phyloP scores from a whole-genome alignment of 2,888 invertebrate species.

The Aethes cnicana region DNA sequence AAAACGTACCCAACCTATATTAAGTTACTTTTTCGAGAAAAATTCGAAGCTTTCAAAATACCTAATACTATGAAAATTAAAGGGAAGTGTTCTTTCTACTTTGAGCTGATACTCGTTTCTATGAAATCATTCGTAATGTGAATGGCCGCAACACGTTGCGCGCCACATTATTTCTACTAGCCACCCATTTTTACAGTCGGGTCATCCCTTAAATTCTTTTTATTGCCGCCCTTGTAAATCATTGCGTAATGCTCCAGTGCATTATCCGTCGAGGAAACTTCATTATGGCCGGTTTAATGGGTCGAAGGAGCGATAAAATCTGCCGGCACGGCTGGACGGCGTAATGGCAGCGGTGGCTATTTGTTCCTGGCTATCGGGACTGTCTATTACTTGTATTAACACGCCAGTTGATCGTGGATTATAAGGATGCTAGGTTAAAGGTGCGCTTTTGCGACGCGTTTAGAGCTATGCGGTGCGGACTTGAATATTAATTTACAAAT shows the following conservation, averaged over 20 bases:
- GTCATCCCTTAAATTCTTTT: conserved; percentile 82
- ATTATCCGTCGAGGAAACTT: conserved; percentile 80
- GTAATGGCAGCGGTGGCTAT: conserved; percentile 49
- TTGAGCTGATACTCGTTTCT: too few relatives aligned
- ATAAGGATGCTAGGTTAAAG: not conserved
- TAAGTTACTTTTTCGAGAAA: too few relatives aligned
- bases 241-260: conserved; percentile 80
- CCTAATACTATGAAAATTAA: too few relatives aligned
- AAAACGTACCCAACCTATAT: too few relatives aligned
- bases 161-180: conserved; percentile 62
- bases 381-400: conserved; percentile 29
- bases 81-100: too few relatives aligned
- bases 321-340: conserved; percentile 56
- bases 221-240: conserved; percentile 81
- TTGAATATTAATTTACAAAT: too few relatives aligned
- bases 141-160: too few relatives aligned
- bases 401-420: conserved; percentile 11
- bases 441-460: conserved; percentile 19
- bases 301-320: conserved; percentile 80
- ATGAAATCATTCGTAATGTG: too few relatives aligned
- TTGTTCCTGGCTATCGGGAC: conserved; percentile 38
- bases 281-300: conserved; percentile 82
- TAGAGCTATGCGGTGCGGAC: too few relatives aligned
- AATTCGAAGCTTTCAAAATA: too few relatives aligned
- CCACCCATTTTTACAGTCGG: conserved; percentile 66